Evolutionary conservation across 2,797 vertebrate species (phyloP), one percentile per base, ranked within the genome.

Genomic region (Phalloptychus januarius): DNA sequence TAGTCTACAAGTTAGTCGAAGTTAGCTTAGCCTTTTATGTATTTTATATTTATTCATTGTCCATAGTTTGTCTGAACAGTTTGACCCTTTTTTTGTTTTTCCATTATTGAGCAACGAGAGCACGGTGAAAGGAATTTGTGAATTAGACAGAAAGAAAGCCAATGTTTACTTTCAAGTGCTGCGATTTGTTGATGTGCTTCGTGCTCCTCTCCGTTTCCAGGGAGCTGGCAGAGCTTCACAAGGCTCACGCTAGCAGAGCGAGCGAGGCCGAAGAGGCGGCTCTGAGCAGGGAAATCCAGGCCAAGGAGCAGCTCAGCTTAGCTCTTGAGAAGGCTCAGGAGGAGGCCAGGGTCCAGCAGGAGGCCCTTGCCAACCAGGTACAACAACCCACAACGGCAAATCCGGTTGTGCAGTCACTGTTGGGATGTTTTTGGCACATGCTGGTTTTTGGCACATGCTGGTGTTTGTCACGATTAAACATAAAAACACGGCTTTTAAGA

Each of bases 141-240:
- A 7, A 6, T 42, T 13, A 42, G 20, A 70, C 44, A 28, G 15
- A 44, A 44, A 12, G 36, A 44, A n/a, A 67, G 25, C 18, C 72
- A 16, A 4, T 72, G n/a, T 63, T 78, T 56, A 70, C 70, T 40
- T 58, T 15, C 18, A 16, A 11, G 8, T 16, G 36, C 0, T 3
- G 25, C 11, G n/a, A 12, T 75, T 20, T 71, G 48, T 18, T 83
- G 23, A 86, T 71, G 10, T 42, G 74, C 6, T 52, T 36, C 10
- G 73, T 73, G 12, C 72, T 16, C 28, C 1, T 90, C 38, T 85
- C 23, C 85, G 74, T 83, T 78, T 72, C 44, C 81, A 99, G 98
- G 89, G 98, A 99, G 86, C 96, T 99, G 90, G 97, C 97, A 75
- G 98, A 98, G 86, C 95, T 99, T 84, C 98, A 99, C 80, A 99